These are phyloP conservation scores for Aythya baeri DNA, from an alignment of 2,113 vertebrate species.

Conservation along the genomic window DNA sequence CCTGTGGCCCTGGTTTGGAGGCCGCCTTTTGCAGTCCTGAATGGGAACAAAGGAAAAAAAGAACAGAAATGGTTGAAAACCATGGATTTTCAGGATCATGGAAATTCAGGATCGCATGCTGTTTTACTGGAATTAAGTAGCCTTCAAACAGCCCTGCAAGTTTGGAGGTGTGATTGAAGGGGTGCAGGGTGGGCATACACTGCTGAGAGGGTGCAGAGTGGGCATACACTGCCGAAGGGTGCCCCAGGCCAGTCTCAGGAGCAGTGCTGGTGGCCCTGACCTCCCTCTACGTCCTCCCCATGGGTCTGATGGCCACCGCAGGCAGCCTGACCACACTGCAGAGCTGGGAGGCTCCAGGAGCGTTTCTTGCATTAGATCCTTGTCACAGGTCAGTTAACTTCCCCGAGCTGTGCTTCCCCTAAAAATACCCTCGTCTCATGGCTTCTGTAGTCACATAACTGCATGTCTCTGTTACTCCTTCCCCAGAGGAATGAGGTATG, in stretches of 20 bases:
- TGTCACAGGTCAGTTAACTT: conserved; percentile 42
- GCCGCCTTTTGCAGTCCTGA: background rate
- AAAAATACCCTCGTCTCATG: conserved; percentile 35
- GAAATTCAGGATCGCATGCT: background rate
- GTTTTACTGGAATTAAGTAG: background rate
- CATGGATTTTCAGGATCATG: background rate
- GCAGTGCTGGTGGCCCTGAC: background rate
- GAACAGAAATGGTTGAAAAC: background rate
- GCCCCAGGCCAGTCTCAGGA: background rate
- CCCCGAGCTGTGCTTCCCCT: background rate
- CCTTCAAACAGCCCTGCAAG: background rate
- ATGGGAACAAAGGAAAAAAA: background rate
- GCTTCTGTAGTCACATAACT: conserved; percentile 34
- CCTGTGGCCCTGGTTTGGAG: fast-evolving
- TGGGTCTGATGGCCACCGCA: background rate
- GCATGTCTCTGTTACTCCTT: conserved; percentile 14
- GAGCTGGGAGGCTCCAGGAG: background rate
- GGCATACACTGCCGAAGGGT: background rate
- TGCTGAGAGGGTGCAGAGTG: background rate
- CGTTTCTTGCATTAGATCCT: background rate
- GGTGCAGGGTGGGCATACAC: background rate
- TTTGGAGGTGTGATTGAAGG: background rate
- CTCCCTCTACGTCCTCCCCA: background rate
- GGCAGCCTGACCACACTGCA: background rate
- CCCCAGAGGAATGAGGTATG: conserved; percentile 36